Evolutionary conservation across 2,888 invertebrate species (phyloP).

Genomic region (Chydorus sphaericus): DNA sequence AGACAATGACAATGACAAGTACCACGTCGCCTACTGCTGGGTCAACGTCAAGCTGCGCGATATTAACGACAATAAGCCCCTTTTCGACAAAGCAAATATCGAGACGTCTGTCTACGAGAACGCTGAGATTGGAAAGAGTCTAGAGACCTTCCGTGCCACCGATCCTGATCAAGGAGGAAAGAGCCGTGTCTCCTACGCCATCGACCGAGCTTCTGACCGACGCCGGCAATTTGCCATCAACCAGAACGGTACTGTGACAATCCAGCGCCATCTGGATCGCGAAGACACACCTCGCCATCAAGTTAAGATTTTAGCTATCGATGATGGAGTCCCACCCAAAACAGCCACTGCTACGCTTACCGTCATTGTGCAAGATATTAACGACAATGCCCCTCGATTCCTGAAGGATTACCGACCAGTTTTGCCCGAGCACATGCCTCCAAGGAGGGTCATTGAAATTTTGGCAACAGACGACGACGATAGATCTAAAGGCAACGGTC

Average conservation of each 20-base stretch:
- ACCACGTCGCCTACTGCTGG: slow-evolving; percentile 92
- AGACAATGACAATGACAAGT: slow-evolving; percentile 90
- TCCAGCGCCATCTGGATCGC: slow-evolving; percentile 78
- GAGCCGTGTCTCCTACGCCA: slow-evolving; percentile 70
- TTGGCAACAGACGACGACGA: slow-evolving; percentile 88
- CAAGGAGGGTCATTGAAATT: slow-evolving; percentile 81
- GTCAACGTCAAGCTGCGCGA: slow-evolving; percentile 84
- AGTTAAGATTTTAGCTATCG: slow-evolving; percentile 81
- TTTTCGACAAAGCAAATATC: slow-evolving; percentile 83
- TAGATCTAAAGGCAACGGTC: slow-evolving; percentile 84
- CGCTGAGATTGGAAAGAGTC: slow-evolving; percentile 71
- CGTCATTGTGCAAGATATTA: slow-evolving; percentile 87
- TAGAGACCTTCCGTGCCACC: slow-evolving; percentile 87
- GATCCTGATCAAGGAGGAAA: slow-evolving; percentile 92
- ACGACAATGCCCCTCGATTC: slow-evolving; percentile 88
- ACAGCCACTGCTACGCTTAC: slow-evolving; percentile 87
- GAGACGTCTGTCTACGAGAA: slow-evolving; percentile 85
- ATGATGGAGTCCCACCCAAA: slow-evolving; percentile 82
- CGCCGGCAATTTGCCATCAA: slow-evolving; percentile 88
- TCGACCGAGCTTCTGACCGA: slow-evolving; percentile 80
- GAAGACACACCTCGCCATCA: slow-evolving; percentile 92
- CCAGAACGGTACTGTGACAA: slow-evolving; percentile 78
- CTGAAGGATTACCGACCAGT: slow-evolving; percentile 74
- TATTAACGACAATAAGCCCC: slow-evolving; percentile 94
- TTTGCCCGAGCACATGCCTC: slow-evolving; percentile 79